phyloP scores from a whole-genome alignment of 2,888 invertebrate species.

The Drosophila macrospina region DNA sequence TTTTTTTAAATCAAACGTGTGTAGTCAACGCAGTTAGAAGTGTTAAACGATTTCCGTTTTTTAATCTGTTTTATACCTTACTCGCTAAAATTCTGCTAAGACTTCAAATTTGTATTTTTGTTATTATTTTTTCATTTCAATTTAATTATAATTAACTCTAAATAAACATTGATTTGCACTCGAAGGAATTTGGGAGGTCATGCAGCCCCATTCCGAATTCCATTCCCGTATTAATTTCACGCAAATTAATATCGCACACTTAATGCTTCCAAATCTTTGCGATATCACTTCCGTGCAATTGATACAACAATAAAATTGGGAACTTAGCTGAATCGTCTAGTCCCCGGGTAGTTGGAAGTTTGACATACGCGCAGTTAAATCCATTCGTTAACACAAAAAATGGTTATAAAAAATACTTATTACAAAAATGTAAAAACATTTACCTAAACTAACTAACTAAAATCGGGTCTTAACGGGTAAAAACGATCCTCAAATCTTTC shows the following conservation, averaged over 20 bases:
- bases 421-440: conserved; percentile 44
- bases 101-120: conserved; percentile 18
- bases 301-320: not conserved
- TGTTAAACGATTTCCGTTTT: conserved; percentile 30
- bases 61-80: conserved; percentile 43
- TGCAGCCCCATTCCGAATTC: not conserved
- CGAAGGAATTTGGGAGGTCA: conserved; percentile 39
- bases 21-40: conserved; percentile 36
- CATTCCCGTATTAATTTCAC: conserved; percentile 3
- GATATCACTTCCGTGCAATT: not conserved
- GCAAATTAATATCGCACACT: not conserved
- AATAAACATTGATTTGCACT: conserved; percentile 69
- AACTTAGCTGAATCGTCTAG: conserved; percentile 32
- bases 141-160: conserved; percentile 36
- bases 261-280: not conserved
- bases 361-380: conserved; percentile 2
- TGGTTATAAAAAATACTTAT: conserved; percentile 32
- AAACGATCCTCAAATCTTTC: conserved; percentile 29
- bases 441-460: conserved; percentile 56
- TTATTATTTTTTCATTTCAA: no score
- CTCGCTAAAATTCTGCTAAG: conserved; percentile 72
- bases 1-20: conserved; percentile 47
- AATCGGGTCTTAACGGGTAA: conserved; percentile 31
- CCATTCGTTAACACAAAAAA: conserved; percentile 11
- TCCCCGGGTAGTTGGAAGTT: conserved; percentile 8